Base-by-base conservation (phyloP, 1,140 invertebrate genomes). In the Holotrichia oblita region DNA sequence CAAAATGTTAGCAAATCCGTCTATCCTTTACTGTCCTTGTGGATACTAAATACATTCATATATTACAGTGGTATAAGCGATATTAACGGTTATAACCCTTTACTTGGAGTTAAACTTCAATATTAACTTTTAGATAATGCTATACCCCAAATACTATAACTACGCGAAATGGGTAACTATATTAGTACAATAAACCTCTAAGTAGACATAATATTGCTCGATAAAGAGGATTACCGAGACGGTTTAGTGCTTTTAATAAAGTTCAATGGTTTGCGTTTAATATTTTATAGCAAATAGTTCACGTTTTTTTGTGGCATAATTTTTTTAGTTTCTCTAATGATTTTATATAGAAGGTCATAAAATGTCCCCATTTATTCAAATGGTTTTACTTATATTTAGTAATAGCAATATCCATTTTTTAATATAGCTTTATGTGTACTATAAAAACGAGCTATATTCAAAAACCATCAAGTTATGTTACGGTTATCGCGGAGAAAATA, bases 211-310 rank as follows among this genome's bases (percentile, higher is more conserved):
- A 55, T 55, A 55, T 17, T 55, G 6, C 48, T 55, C 48, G 48
- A 55, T 55, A 55, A 55, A 55, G 48, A 55, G 48, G 17, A 55
- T 55, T 55, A 55, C 14, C 27, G 6, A 17, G 48, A 17, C n/a
- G 3, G 48, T 55, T 55, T 55, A 55, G n/a, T 55, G 14, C 48
- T n/a, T 55, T 55, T 55, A 55, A 55, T 55, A 55, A 55, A 55
- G 48, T 55, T 55, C 14, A 55, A 55, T 55, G 48, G 48, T n/a
- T 55, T 55, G 14, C 17, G 7, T 55, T 55, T 55, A 55, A 55
- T 17, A 55, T 55, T 55, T 55, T n/a, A 17, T 17, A 17, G 12
- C 3, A 48, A 12, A n/a, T 6, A 55, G n/a, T 4, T 55, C n/a
- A 2, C n/a, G 48, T 4, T 55, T 55, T 17, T 17, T 17, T 48